Evolutionary conservation across 1,140 invertebrate genomes (phyloP).

Genomic region (Thaumatotibia leucotreta): DNA sequence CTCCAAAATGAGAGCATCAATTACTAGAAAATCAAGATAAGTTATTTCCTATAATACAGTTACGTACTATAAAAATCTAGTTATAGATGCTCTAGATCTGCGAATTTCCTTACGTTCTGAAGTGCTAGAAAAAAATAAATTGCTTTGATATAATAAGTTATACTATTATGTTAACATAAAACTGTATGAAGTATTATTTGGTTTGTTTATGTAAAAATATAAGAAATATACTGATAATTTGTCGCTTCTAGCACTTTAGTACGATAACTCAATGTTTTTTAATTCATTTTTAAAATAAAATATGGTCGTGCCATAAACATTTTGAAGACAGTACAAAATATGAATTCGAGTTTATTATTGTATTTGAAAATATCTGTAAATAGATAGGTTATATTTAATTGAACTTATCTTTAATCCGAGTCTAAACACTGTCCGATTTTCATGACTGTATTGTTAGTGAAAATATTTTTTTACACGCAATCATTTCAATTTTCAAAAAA

Average conservation of each 20-base stretch:
- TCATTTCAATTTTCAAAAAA: too few relatives aligned
- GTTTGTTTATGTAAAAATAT: background rate
- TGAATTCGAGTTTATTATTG: constrained; percentile 12
- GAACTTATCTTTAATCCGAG: constrained; percentile 26
- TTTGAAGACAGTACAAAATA: background rate
- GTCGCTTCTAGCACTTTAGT: background rate
- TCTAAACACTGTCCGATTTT: background rate
- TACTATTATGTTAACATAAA: background rate
- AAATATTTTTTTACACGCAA: too few relatives aligned
- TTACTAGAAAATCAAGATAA: background rate
- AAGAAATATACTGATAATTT: background rate
- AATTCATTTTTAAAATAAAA: background rate
- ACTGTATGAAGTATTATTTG: background rate
- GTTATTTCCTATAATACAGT: background rate
- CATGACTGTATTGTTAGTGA: too few relatives aligned
- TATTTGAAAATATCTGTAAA: constrained; percentile 42
- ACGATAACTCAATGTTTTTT: background rate
- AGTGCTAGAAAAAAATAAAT: background rate
- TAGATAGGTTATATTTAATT: constrained; percentile 44
- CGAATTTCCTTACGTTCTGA: background rate
- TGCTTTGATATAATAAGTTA: background rate
- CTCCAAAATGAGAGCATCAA: background rate
- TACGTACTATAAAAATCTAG: background rate
- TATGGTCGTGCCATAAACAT: background rate
- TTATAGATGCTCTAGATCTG: background rate